These are phyloP conservation scores for Mythimna lalbum DNA, from an alignment of 2,888 invertebrate species.

Conservation along the genomic window DNA sequence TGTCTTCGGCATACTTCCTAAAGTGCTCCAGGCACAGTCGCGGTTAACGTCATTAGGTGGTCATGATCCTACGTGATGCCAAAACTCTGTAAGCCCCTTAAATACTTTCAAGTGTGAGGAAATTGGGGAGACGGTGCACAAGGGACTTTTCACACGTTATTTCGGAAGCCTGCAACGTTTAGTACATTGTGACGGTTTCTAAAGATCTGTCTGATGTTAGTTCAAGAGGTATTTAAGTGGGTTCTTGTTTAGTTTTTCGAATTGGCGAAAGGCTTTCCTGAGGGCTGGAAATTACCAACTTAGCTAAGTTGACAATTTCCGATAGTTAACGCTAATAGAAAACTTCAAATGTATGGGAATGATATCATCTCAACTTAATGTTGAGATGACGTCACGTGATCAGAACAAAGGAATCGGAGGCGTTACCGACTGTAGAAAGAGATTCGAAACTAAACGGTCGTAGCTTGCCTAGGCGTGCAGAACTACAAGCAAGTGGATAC, in stretches of 20 bases:
- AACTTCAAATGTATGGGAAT: too few relatives aligned
- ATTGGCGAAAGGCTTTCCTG: background rate
- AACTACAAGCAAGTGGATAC: too few relatives aligned
- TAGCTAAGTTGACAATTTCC: too few relatives aligned
- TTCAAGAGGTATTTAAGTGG: background rate
- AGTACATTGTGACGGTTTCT: background rate
- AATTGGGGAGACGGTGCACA: constrained; percentile 27
- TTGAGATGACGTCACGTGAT: too few relatives aligned
- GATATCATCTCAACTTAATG: too few relatives aligned
- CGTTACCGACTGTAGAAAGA: too few relatives aligned
- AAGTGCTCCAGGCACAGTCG: constrained; percentile 52
- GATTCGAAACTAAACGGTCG: too few relatives aligned
- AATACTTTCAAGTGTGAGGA: constrained; percentile 48
- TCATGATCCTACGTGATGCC: constrained; percentile 46
- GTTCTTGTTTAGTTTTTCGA: background rate
- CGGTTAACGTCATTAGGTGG: constrained; percentile 57
- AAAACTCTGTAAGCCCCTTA: constrained; percentile 51
- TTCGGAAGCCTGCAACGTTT: constrained; percentile 8
- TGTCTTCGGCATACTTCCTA: constrained; percentile 56
- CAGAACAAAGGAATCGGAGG: too few relatives aligned
- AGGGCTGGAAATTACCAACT: too few relatives aligned
- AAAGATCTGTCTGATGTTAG: background rate
- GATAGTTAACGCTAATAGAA: too few relatives aligned
- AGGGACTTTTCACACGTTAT: constrained; percentile 22
- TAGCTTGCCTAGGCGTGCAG: too few relatives aligned